Evolutionary conservation across 2,797 vertebrate species (phyloP), one percentile per base, ranked within the genome.

Genomic region (Merluccius polli): DNA sequence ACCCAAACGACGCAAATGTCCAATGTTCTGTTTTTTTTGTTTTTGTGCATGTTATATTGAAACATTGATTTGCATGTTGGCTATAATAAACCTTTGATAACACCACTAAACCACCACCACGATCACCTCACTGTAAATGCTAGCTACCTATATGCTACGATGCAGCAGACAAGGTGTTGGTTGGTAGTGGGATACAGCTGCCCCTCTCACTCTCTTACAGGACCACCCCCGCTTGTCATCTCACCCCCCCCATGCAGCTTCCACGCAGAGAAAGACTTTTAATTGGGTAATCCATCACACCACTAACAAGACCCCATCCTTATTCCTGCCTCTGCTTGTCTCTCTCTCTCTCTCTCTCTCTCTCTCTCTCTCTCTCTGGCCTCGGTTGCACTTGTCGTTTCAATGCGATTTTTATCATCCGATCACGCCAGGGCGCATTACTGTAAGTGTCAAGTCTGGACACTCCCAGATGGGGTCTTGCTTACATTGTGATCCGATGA

Each of bases 241-340:
- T 92, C 89, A 91, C 89, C 85, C 91, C 86, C 92, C 90, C 84
- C 92, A 93, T 87, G 89, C 91, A 90, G 89, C 91, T 90, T 90
- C 90, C 90, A 91, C 91, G 90, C 93, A 93, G 92, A 94, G 91
- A 93, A 93, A 94, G 92, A 90, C 93, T 93, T 93, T 93, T 94
- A 93, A 94, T 93, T 94, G 93, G 93, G 92, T 94, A 94, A 94
- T 93, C 88, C 91, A 92, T 91, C 87, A 85, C 88, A 90, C 84
- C 90, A 91, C 90, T 90, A 92, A 92, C 91, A 90, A 91, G 88
- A 88, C 88, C 90, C 87, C 87, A 75, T 87, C 88, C 89, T 89
- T 83, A 88, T 90, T 90, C 88, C 77, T 86, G 86, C 83, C 81
- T 89, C 82, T 81, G 75, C 82, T 90, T 75, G 71, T 89, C 87